Conservation (phyloP, 1,140 invertebrate genomes). For the Penaeus japonicus region DNA sequence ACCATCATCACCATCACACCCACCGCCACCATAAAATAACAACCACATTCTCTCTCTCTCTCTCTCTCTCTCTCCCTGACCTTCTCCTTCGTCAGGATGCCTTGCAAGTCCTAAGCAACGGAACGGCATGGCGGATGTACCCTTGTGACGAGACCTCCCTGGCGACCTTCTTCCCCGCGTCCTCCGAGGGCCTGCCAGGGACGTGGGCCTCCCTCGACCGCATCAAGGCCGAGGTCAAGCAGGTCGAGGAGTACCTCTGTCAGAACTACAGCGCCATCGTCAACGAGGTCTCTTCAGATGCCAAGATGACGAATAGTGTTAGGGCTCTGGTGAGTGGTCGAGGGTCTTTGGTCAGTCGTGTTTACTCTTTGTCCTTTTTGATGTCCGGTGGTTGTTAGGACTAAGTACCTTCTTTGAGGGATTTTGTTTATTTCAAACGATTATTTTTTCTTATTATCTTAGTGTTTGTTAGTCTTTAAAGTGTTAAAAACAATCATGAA, state of each 20-base stretch:
- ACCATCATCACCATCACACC: too few species aligned
- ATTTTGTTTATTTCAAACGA: too few species aligned
- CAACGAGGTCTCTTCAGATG: background rate
- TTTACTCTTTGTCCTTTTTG: background rate
- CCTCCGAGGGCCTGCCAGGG: background rate
- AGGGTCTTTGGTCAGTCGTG: background rate
- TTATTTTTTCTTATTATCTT: too few species aligned
- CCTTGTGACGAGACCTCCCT: conserved; percentile 16
- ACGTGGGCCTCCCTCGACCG: background rate
- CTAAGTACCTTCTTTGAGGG: too few species aligned
- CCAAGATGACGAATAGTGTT: background rate
- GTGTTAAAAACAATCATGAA: too few species aligned
- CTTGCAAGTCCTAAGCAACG: background rate
- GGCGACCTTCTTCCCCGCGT: background rate
- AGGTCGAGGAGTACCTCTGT: conserved; percentile 13
- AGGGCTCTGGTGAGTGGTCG: conserved; percentile 19
- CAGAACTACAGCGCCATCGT: background rate
- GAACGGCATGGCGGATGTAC: background rate
- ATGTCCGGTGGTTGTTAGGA: too few species aligned
- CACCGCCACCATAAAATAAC: too few species aligned
- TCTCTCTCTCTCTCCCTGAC: too few species aligned
- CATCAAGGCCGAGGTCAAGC: conserved; percentile 21
- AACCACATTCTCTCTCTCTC: too few species aligned
- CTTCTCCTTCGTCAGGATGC: background rate
- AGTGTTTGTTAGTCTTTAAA: too few species aligned